Evolutionary conservation across 2,888 invertebrate species (phyloP).

Genomic region (Phania funesta): DNA sequence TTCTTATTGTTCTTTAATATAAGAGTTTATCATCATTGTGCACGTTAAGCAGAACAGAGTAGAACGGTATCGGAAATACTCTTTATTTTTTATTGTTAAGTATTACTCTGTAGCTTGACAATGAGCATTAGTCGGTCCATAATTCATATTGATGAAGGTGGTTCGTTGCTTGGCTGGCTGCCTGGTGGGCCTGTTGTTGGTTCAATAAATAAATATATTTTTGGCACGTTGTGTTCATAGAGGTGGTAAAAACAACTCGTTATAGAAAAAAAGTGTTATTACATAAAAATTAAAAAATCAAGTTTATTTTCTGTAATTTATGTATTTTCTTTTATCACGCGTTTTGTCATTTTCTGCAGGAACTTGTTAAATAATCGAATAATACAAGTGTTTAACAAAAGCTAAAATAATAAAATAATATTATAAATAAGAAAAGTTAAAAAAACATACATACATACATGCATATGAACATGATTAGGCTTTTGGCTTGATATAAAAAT

Average conservation of each 20-base stretch:
- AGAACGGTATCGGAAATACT: constrained; percentile 12
- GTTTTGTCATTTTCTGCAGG: too few species aligned
- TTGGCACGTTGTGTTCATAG: constrained; percentile 17
- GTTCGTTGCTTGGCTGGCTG: constrained; percentile 47
- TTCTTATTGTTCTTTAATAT: constrained; percentile 1
- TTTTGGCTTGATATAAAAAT: not conserved
- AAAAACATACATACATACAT: not conserved
- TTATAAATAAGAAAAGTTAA: not conserved
- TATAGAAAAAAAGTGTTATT: not conserved
- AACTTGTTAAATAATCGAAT: too few species aligned
- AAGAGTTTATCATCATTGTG: not conserved
- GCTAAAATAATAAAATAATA: too few species aligned
- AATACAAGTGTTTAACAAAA: too few species aligned
- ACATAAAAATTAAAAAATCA: constrained; percentile 31
- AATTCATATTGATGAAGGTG: constrained; percentile 45
- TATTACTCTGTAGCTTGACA: constrained; percentile 20
- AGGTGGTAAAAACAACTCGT: not conserved
- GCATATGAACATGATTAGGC: not conserved
- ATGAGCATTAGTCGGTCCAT: constrained; percentile 35
- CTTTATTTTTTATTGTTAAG: constrained; percentile 20
- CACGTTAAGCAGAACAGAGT: not conserved
- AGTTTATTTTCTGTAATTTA: too few species aligned
- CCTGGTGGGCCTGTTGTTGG: constrained; percentile 27
- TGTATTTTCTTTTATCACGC: too few species aligned
- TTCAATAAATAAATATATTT: constrained; percentile 30